phyloP scores from a whole-genome alignment of 2,113 vertebrate species.

The Taxidea taxus region DNA sequence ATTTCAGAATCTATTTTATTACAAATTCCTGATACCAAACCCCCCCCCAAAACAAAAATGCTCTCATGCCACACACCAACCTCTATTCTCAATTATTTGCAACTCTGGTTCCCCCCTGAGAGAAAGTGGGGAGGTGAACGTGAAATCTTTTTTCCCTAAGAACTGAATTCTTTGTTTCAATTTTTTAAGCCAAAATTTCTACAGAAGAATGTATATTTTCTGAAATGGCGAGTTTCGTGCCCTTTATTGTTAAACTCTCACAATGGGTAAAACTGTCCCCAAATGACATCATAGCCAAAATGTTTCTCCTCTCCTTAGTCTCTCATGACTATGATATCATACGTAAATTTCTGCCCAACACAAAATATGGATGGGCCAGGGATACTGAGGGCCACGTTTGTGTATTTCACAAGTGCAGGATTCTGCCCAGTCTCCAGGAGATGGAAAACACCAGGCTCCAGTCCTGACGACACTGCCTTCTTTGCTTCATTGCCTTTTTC shows the following conservation, averaged over 20 bases:
- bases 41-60: conserved; percentile 18
- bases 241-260: conserved; percentile 43
- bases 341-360: conserved; percentile 23
- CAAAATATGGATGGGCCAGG: neutral
- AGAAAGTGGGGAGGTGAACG: neutral
- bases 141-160: conserved; percentile 34
- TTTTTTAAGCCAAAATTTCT: neutral
- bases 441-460: neutral
- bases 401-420: neutral
- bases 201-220: conserved; percentile 10
- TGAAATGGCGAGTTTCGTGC: neutral
- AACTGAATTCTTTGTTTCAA: conserved; percentile 68
- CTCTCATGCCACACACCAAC: neutral
- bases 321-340: conserved; percentile 27
- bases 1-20: conserved; percentile 64
- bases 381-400: neutral
- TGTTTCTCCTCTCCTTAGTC: neutral
- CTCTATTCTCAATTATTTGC: conserved; percentile 11
- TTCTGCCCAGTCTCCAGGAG: neutral
- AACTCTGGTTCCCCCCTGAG: conserved; percentile 9
- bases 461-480: conserved; percentile 31
- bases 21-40: conserved; percentile 55
- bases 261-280: neutral
- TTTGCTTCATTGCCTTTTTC: conserved; percentile 75
- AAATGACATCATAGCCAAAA: conserved; percentile 33